Evolutionary conservation across 2,888 invertebrate genomes (phyloP).

Genomic region (Eupithecia pulchellata): DNA sequence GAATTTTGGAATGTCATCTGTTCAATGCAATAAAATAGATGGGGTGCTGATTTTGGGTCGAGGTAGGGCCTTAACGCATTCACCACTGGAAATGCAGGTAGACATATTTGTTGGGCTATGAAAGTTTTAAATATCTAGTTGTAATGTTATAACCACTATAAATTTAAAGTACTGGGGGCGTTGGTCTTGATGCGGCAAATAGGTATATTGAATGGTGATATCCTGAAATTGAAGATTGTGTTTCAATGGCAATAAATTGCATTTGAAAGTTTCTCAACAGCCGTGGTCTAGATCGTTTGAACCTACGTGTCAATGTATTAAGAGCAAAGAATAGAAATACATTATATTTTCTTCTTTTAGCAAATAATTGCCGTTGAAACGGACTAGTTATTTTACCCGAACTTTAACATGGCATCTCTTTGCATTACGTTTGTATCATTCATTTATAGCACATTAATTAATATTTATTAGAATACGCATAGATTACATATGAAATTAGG

Average conservation of each 20-base stretch:
- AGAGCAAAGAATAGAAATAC: no score
- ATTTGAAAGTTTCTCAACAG: no score
- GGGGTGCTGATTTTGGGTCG: no score
- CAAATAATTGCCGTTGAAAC: background rate
- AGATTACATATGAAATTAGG: constrained; percentile 75
- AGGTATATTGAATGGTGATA: constrained; percentile 71
- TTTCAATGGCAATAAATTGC: constrained; percentile 45
- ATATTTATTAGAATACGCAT: constrained; percentile 62
- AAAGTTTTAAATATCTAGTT: constrained; percentile 23
- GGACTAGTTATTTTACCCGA: background rate
- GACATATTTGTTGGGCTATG: no score
- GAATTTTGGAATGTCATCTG: no score
- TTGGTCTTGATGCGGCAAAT: constrained; percentile 60
- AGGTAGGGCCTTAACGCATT: no score
- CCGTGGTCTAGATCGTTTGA: no score
- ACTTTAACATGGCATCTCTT: background rate
- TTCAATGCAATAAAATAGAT: no score
- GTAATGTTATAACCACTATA: constrained; percentile 36
- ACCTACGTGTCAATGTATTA: no score
- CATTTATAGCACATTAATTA: constrained; percentile 59
- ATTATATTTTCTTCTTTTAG: no score
- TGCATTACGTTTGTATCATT: constrained; percentile 49
- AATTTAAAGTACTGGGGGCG: constrained; percentile 49
- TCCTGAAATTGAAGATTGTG: constrained; percentile 59
- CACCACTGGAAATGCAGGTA: no score